A percentile compares a stretch with the other conserved stretches of the same genome.
Conservation (phyloP, 2,113 vertebrate genomes). For the Daboia siamensis region DNA sequence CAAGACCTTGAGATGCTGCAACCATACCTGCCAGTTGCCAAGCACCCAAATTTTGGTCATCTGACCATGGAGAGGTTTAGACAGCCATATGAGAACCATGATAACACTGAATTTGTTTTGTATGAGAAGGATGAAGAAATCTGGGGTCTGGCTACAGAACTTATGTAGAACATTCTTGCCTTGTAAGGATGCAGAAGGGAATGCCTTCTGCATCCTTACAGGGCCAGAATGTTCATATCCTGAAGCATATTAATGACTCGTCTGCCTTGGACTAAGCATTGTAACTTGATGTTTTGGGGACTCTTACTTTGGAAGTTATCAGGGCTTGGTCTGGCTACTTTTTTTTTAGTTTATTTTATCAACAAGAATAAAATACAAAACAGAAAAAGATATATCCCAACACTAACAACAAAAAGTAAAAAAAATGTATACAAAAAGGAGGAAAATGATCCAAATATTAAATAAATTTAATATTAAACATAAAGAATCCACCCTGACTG, state of each 20-base stretch:
- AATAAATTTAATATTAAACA: no score
- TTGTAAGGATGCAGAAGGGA: neutral
- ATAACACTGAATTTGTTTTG: neutral
- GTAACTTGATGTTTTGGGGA: neutral
- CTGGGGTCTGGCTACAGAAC: neutral
- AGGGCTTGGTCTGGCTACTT: no score
- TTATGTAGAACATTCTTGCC: no score
- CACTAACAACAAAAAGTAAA: no score
- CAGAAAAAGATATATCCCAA: no score
- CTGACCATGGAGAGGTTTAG: neutral
- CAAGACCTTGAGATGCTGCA: neutral
- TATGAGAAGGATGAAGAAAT: neutral
- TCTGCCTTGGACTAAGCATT: neutral
- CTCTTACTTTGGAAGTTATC: neutral
- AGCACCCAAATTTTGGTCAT: neutral
- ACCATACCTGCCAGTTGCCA: neutral
- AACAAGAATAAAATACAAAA: no score
- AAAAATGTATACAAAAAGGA: no score
- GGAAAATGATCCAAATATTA: no score
- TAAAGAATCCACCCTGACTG: no score
- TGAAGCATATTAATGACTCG: neutral
- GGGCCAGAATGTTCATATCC: neutral
- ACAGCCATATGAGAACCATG: neutral
- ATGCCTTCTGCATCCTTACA: neutral
- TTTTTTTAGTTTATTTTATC: no score